A percentile compares a stretch with the other conserved stretches of the same genome.
phyloP scores from a whole-genome alignment of 2,888 invertebrate species.

The Minunthozetes semirufus region DNA sequence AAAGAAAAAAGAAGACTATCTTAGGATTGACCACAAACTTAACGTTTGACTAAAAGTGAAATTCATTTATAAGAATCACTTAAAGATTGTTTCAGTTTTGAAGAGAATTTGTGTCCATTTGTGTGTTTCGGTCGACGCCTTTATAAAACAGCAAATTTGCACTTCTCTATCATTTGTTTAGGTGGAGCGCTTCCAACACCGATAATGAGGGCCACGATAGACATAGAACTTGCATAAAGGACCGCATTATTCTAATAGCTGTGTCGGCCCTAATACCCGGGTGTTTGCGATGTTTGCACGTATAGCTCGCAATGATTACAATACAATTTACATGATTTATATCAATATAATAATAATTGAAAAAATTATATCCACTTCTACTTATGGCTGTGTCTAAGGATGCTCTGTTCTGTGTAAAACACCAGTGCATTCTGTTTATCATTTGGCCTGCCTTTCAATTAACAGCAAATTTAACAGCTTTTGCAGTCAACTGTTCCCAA shows the following conservation, averaged over 20 bases:
- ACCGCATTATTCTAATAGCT: slow-evolving; percentile 22
- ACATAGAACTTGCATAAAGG: not conserved
- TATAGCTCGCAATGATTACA: not conserved
- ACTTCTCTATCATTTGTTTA: slow-evolving; percentile 29
- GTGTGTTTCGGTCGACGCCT: slow-evolving; percentile 17
- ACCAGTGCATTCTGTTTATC: slow-evolving; percentile 12
- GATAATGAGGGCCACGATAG: slow-evolving; percentile 2
- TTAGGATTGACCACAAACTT: not conserved
- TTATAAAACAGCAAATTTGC: slow-evolving; percentile 20
- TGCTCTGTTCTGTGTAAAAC: not conserved
- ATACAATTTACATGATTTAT: slow-evolving; percentile 15
- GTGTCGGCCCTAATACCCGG: not conserved
- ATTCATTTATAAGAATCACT: slow-evolving; percentile 11
- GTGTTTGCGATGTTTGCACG: slow-evolving; percentile 11
- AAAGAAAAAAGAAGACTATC: too few relatives aligned
- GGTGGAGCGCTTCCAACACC: slow-evolving; percentile 8
- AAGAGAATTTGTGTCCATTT: slow-evolving; percentile 9
- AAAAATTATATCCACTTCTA: slow-evolving; percentile 16
- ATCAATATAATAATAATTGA: slow-evolving; percentile 29
- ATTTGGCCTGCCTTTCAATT: slow-evolving; percentile 2
- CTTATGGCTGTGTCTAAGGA: not conserved
- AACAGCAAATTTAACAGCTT: slow-evolving; percentile 19
- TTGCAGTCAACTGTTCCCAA: not conserved
- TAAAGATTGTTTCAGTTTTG: not conserved
- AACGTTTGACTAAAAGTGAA: not conserved